phyloP scores from a whole-genome alignment of 2,113 vertebrate species.

The Gambusia affinis region DNA sequence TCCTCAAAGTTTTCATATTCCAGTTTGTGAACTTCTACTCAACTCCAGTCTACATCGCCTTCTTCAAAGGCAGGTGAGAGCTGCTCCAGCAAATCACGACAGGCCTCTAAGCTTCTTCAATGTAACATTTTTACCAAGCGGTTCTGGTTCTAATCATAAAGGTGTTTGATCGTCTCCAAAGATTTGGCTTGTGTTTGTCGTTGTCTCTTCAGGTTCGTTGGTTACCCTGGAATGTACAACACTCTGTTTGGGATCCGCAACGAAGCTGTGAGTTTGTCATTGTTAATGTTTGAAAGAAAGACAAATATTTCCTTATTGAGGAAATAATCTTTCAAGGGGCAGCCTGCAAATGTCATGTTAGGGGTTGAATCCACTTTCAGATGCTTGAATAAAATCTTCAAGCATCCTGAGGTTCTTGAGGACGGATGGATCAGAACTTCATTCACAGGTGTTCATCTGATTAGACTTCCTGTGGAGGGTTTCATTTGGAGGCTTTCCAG shows the following conservation, averaged over 20 bases:
- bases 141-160: neutral
- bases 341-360: neutral
- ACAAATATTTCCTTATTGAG: neutral
- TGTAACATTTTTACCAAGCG: neutral
- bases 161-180: no score
- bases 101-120: neutral
- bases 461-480: neutral
- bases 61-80: constrained; percentile 85
- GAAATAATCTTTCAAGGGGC: neutral
- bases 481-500: neutral
- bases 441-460: neutral
- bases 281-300: neutral
- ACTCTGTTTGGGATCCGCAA: constrained; percentile 81
- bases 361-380: neutral
- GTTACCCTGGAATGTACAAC: constrained; percentile 81
- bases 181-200: neutral
- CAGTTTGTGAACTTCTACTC: constrained; percentile 87
- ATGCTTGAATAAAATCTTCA: no score
- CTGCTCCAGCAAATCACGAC: neutral
- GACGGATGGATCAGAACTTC: neutral
- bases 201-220: constrained; percentile 74
- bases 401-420: neutral
- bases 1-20: constrained; percentile 87
- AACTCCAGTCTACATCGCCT: constrained; percentile 83
- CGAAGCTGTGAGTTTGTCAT: constrained; percentile 79